Base-by-base conservation (phyloP, 2,113 vertebrate species). In the Alexandromys fortis region DNA sequence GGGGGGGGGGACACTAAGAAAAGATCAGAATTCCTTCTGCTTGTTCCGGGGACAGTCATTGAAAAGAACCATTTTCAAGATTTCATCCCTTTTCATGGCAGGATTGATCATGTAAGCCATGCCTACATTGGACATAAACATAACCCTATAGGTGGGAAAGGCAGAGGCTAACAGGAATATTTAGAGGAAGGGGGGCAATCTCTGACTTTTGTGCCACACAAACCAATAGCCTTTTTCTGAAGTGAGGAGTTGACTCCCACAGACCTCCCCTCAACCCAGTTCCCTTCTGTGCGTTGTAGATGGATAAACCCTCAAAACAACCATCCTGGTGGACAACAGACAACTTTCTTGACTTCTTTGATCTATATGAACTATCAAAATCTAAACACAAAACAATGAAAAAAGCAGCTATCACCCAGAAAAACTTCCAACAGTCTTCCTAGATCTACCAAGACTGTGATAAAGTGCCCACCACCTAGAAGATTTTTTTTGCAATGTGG, bases 61-160 rank as follows among this genome's bases (percentile, higher is more conserved):
- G 21, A 52, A 33, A 72, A 93, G 42, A n/a, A 82, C 1, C 21
- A 42, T 81, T 95, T 95, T 83, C 21, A 82, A 89, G 86, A 82
- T 28, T 3, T 70, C 5, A 16, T 33, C 21, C 21, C 19, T 76
- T 67, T 61, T 21, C 24, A 30, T 0, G 33, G 38, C 19, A 61
- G 79, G 33, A 61, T 2, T 65, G 8, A 12, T 83, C 52, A 9
- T 16, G 3, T 10, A 24, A 63, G 28, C 42, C 63, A 70, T 11
- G 17, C 26, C 26, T 9, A 2, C 21, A 13, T 30, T 17, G 4
- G 21, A 94, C 86, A 76, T 68, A 10, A 72, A 17, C 35, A 65
- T 45, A 87, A 45, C 19, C 38, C 89, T 67, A 55, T 10, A 78
- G 58, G 78, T 28, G 79, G 61, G 70, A 35, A n/a, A 1, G 21